phyloP scores from a whole-genome alignment of 2,888 invertebrate genomes.

The Antitype chi region DNA sequence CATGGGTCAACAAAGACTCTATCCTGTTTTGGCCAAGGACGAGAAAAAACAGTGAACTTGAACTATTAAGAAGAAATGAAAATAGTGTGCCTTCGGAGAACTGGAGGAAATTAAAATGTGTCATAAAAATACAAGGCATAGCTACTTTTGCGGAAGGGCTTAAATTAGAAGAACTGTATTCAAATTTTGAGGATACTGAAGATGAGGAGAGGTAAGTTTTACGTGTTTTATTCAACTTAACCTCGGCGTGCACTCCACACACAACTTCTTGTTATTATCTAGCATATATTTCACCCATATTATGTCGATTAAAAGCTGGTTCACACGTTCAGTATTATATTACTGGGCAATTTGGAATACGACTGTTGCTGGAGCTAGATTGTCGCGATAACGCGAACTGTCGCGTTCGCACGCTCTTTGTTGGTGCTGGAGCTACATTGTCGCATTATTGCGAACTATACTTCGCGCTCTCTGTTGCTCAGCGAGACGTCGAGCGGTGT shows the following conservation, averaged over 20 bases:
- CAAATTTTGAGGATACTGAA: conserved; percentile 34
- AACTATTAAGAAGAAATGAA: conserved; percentile 33
- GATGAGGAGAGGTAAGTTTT: conserved; percentile 37
- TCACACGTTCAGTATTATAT: too few species aligned
- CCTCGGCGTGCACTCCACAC: too few species aligned
- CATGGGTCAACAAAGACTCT: conserved; percentile 22
- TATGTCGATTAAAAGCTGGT: background rate
- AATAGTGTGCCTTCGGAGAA: conserved; percentile 37
- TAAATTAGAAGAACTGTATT: conserved; percentile 33
- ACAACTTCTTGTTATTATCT: too few species aligned
- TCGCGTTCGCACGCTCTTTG: too few species aligned
- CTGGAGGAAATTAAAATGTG: conserved; percentile 39
- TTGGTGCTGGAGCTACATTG: too few species aligned
- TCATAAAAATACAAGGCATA: conserved; percentile 18
- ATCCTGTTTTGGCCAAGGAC: conserved; percentile 32
- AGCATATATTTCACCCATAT: too few species aligned
- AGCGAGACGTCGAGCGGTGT: too few species aligned
- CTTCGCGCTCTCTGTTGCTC: too few species aligned
- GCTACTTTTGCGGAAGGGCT: conserved; percentile 31
- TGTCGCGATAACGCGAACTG: too few species aligned
- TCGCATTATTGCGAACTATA: too few species aligned
- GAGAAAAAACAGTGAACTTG: conserved; percentile 41
- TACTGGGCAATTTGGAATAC: background rate
- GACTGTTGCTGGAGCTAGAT: background rate
- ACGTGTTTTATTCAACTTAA: conserved; percentile 6